Evolutionary conservation across 2,888 invertebrate genomes (phyloP).

Genomic region (Sussaba pulchella): DNA sequence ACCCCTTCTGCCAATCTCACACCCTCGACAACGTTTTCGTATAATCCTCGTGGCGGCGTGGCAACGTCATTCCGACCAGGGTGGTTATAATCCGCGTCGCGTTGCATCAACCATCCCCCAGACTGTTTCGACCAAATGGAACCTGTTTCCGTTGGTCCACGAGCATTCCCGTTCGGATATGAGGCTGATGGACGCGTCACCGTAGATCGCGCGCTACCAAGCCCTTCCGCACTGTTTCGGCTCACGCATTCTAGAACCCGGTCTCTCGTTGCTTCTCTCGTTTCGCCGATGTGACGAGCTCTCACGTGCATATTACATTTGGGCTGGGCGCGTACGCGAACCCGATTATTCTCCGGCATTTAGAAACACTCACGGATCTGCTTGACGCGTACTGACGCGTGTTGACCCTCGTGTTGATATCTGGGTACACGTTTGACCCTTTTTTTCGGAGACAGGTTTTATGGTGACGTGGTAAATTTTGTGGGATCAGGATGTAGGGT

Average conservation of each 20-base stretch:
- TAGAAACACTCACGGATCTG: constrained; percentile 72
- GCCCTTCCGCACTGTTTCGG: constrained; percentile 6
- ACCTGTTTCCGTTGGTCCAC: constrained; percentile 18
- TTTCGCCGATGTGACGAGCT: constrained; percentile 9
- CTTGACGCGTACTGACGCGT: constrained; percentile 72
- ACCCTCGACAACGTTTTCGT: neutral
- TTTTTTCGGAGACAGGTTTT: no score
- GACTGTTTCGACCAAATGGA: constrained; percentile 15
- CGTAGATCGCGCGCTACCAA: constrained; percentile 39
- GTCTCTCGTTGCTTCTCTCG: neutral
- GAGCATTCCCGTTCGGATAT: constrained; percentile 32
- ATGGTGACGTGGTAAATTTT: no score
- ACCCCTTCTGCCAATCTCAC: no score
- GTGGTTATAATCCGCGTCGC: constrained; percentile 36
- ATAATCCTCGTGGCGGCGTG: constrained; percentile 19
- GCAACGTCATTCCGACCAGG: neutral
- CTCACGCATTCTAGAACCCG: constrained; percentile 12
- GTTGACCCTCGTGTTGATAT: no score
- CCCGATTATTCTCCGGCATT: constrained; percentile 60
- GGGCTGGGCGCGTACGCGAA: constrained; percentile 66
- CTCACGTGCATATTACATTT: constrained; percentile 75
- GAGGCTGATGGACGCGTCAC: constrained; percentile 24
- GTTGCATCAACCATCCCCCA: constrained; percentile 43
- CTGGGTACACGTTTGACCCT: no score
- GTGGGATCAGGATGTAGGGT: no score